Base-by-base conservation (phyloP, 2,888 invertebrate species). In the Alsophila aescularia region DNA sequence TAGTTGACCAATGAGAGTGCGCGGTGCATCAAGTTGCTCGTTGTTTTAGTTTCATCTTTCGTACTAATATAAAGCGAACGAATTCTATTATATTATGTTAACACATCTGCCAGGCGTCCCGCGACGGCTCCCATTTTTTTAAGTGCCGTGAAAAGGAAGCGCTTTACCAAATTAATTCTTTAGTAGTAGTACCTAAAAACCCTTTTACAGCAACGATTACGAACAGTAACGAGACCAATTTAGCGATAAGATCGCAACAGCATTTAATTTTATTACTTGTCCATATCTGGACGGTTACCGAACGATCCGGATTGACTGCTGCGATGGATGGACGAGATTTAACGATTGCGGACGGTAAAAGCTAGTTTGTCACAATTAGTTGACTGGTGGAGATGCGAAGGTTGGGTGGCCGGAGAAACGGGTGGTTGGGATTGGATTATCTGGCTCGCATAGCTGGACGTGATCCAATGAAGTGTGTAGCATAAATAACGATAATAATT, bases 231-330 rank as follows among this genome's bases (percentile, higher is more conserved):
- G 39, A 59, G 70, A 70, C 67, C 65, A 66, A 69, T 69, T 67
- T 64, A 60, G 35, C 61, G 73, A 73, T 74, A 72, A 66, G 65
- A 70, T 72, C 70, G 53, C 48, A 52, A 58, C 42, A 52, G 60
- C 59, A 64, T 63, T 64, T n/a, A n/a, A n/a, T n/a, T n/a, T n/a
- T 63, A 68, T 68, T 67, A 64, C 64, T 62, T 67, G 70, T 66
- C 69, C 58, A 59, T 62, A 58, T 58, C 57, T 59, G 54, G 62
- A 53, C 52, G 40, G 60, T 58, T 64, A 57, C 52, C 52, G 54
- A 58, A 54, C 60, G 56, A 40, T 50, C 50, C 45, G 32, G 55
- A 51, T 56, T 43, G 55, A 40, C 49, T 29, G 41, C 10, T 18
- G 16, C 31, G 45, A 47, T 50, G 32, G 50, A 56, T 48, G 43